phyloP scores from a whole-genome alignment of 2,888 invertebrate species.

The Cephus sareptanus region DNA sequence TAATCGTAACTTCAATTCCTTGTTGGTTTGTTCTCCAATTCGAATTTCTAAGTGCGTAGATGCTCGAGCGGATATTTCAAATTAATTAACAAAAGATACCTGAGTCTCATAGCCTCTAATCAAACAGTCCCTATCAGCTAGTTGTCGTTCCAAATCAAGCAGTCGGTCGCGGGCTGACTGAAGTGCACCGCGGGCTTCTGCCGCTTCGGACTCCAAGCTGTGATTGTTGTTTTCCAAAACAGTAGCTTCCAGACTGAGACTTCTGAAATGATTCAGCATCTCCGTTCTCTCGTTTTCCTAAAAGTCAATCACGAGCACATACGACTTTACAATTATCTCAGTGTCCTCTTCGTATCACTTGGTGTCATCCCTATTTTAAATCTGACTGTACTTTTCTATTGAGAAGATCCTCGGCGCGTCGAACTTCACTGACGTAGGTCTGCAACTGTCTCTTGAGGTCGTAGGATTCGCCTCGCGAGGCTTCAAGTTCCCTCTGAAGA shows the following conservation, averaged over 20 bases:
- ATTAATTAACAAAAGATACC: conserved; percentile 51
- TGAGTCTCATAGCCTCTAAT: conserved; percentile 71
- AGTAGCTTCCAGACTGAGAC: conserved; percentile 81
- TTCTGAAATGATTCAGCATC: conserved; percentile 83
- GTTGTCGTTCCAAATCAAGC: conserved; percentile 73
- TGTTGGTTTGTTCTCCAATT: background rate
- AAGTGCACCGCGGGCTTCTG: conserved; percentile 74
- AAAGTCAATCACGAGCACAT: conserved; percentile 20
- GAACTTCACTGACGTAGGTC: conserved; percentile 84
- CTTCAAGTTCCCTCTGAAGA: conserved; percentile 76
- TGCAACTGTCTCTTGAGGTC: conserved; percentile 81
- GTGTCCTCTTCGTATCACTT: background rate
- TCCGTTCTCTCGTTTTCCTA: conserved; percentile 84
- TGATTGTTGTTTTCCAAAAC: conserved; percentile 83
- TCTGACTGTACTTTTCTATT: conserved; percentile 71
- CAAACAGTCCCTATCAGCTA: conserved; percentile 69
- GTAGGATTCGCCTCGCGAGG: conserved; percentile 77
- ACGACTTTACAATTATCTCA: background rate
- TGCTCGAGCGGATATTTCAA: background rate
- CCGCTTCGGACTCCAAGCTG: conserved; percentile 81
- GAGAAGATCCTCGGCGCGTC: conserved; percentile 81
- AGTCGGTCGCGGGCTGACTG: conserved; percentile 72
- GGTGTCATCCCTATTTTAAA: background rate
- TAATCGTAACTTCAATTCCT: background rate
- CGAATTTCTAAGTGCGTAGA: background rate